phyloP scores from a whole-genome alignment of 1,140 invertebrate species.

The Euura saliciscinereae region DNA sequence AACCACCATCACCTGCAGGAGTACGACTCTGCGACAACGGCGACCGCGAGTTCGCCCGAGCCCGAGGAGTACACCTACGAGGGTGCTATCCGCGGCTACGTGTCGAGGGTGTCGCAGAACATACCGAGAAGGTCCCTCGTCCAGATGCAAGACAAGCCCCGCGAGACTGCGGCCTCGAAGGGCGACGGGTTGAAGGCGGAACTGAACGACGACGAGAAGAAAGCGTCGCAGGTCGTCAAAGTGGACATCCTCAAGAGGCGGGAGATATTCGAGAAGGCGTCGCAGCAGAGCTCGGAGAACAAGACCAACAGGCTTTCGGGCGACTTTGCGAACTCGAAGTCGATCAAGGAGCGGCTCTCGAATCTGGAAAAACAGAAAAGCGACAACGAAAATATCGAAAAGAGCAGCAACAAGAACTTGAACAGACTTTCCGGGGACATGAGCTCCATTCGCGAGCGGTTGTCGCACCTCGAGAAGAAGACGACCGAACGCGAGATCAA shows the following conservation, averaged over 20 bases:
- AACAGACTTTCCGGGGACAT: constrained; percentile 66
- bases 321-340: constrained; percentile 68
- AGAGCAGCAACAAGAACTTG: constrained; percentile 35
- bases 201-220: constrained; percentile 55
- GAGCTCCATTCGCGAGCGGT: constrained; percentile 66
- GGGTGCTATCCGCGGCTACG: constrained; percentile 83
- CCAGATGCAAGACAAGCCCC: constrained; percentile 48
- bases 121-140: constrained; percentile 49
- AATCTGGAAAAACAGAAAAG: constrained; percentile 65
- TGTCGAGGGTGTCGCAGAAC: constrained; percentile 72
- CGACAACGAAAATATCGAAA: constrained; percentile 41
- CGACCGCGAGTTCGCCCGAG: constrained; percentile 66
- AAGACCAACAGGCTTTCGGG: constrained; percentile 56
- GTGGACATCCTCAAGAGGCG: constrained; percentile 82
- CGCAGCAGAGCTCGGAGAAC: constrained; percentile 40
- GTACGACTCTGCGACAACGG: constrained; percentile 67
- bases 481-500: constrained; percentile 50
- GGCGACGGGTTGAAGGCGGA: constrained; percentile 40
- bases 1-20: constrained; percentile 45
- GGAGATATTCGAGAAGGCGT: constrained; percentile 77
- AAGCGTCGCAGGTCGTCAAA: constrained; percentile 68
- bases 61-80: constrained; percentile 85
- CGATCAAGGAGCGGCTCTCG: constrained; percentile 74
- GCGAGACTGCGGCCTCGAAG: constrained; percentile 42
- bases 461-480: constrained; percentile 69